Evolutionary conservation across 2,113 vertebrate species (phyloP).

Genomic region (Plectropomus leopardus): DNA sequence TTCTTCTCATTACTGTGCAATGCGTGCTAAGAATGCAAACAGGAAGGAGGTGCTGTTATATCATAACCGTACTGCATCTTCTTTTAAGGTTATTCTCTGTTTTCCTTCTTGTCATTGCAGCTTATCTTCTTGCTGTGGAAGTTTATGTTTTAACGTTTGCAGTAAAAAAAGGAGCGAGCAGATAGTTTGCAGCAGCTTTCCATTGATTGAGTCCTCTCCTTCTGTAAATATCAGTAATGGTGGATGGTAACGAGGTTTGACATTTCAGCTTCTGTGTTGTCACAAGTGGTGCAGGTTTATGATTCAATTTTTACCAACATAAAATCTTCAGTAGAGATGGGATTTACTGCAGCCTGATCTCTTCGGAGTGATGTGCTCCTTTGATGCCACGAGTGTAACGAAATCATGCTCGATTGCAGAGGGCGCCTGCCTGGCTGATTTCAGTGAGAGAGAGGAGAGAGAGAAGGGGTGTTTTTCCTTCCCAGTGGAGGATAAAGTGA

Average conservation of each 20-base stretch:
- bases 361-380: conserved; percentile 42
- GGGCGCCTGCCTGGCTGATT: conserved; percentile 49
- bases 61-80: conserved; percentile 4
- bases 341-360: conserved; percentile 44
- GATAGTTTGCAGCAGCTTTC: not conserved
- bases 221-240: conserved; percentile 24
- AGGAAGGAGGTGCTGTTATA: conserved; percentile 9
- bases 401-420: conserved; percentile 57
- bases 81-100: not conserved
- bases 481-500: conserved; percentile 65
- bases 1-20: conserved; percentile 57
- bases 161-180: not conserved
- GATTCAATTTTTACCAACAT: conserved; percentile 41
- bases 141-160: conserved; percentile 1
- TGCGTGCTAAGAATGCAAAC: conserved; percentile 36
- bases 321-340: conserved; percentile 50
- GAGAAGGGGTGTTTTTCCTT: conserved; percentile 60
- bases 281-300: conserved; percentile 39
- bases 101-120: not conserved
- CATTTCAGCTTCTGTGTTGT: conserved; percentile 32
- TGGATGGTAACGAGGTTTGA: conserved; percentile 36
- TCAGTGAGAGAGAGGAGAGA: conserved; percentile 35
- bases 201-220: conserved; percentile 11
- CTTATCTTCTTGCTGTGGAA: not conserved
- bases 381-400: conserved; percentile 54